phyloP scores from a whole-genome alignment of 92 coral and sea anemone species.

The Isaurus tuberculatus region DNA sequence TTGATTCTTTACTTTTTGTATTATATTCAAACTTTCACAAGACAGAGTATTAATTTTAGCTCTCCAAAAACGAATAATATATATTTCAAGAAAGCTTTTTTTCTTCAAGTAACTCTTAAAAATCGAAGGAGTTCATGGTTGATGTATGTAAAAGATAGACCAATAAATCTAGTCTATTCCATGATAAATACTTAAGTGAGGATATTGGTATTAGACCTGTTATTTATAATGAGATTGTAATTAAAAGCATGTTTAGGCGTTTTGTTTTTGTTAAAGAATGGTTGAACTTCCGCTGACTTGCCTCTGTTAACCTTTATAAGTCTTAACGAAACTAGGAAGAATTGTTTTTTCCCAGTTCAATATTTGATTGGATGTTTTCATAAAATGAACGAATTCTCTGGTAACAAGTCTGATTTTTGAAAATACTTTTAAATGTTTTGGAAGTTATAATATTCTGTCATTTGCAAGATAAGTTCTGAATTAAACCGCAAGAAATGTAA shows the following conservation, averaged over 20 bases:
- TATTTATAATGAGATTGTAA: not conserved
- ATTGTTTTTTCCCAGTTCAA: conserved; percentile 16
- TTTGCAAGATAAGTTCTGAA: no score
- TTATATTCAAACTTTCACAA: no score
- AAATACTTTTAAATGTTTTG: not conserved
- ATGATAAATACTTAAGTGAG: not conserved
- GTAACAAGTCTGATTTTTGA: not conserved
- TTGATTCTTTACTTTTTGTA: no score
- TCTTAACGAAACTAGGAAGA: not conserved
- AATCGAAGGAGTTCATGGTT: no score
- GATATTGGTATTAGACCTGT: conserved; percentile 18
- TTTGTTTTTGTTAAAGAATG: not conserved
- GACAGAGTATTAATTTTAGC: no score
- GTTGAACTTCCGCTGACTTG: conserved; percentile 1
- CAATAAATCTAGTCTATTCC: not conserved
- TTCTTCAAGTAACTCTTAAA: no score
- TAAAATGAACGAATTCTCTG: not conserved
- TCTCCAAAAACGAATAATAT: no score
- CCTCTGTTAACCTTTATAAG: not conserved
- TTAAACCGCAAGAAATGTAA: no score
- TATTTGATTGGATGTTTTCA: conserved; percentile 22
- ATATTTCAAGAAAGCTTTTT: no score
- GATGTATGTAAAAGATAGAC: not conserved
- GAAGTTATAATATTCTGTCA: no score
- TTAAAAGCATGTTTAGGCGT: conserved; percentile 7